Conservation (phyloP, 2,113 vertebrate species). For the Marmota flaviventris region DNA sequence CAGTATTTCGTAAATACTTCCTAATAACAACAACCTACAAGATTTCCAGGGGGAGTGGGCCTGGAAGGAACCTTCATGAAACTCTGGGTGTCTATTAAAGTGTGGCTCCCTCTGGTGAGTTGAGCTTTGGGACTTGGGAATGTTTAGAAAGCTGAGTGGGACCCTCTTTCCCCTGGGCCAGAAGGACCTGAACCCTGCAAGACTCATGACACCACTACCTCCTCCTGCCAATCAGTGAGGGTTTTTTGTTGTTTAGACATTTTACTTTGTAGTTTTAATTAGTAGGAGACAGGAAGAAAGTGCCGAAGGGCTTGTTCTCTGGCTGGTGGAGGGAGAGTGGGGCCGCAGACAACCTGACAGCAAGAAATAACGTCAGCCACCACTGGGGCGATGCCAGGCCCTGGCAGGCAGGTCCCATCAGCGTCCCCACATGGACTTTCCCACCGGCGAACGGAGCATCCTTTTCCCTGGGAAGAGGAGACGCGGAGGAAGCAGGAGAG, state of each 20-base stretch:
- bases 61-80: background rate
- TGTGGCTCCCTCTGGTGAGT: background rate
- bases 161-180: background rate
- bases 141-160: background rate
- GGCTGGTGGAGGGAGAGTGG: background rate
- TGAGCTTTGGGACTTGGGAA: background rate
- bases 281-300: constrained; percentile 39
- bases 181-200: background rate
- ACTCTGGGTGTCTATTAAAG: background rate
- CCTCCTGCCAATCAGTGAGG: background rate
- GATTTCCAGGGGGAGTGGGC: background rate
- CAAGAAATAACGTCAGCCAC: background rate
- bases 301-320: background rate
- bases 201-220: accelerated
- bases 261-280: constrained; percentile 59
- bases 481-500: background rate
- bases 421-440: background rate
- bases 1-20: constrained; percentile 50
- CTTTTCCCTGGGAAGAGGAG: background rate
- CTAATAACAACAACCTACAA: background rate
- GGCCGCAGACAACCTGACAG: background rate
- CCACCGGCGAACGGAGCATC: background rate
- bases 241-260: background rate
- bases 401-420: accelerated
- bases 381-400: background rate